These are phyloP conservation scores for Calcarius lapponicus DNA, from an alignment of 2,797 vertebrate genomes.

Conservation along the genomic window DNA sequence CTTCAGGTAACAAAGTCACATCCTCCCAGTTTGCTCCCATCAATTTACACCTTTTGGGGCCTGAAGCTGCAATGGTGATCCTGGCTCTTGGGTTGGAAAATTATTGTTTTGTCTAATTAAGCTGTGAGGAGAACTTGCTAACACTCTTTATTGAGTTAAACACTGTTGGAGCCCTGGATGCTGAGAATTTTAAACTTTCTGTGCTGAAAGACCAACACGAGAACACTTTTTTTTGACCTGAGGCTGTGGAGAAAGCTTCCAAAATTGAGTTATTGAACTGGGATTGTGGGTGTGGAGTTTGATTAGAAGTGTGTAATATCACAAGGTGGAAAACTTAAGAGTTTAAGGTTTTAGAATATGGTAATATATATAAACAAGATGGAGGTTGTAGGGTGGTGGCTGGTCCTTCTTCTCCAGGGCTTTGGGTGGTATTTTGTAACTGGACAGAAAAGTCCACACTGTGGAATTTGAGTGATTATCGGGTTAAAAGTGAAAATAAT, in stretches of 20 bases:
- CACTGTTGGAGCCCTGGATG: neutral
- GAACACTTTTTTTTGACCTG: too few relatives aligned
- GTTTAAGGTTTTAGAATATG: neutral
- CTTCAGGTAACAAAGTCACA: neutral
- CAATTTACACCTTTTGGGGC: neutral
- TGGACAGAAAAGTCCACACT: neutral
- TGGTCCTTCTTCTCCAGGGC: neutral
- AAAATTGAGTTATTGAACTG: too few relatives aligned
- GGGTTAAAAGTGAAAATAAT: neutral
- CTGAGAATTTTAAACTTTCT: neutral
- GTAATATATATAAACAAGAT: neutral
- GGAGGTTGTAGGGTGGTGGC: neutral
- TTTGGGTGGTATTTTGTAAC: neutral
- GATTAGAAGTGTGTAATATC: too few relatives aligned
- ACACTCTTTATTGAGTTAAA: rapidly evolving
- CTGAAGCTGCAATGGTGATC: rapidly evolving
- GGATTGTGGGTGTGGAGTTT: too few relatives aligned
- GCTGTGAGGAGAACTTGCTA: neutral
- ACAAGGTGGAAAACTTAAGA: neutral
- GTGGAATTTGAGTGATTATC: neutral
- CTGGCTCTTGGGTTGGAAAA: neutral
- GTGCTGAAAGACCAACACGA: too few relatives aligned
- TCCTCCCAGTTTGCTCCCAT: neutral
- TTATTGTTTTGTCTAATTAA: too few relatives aligned
- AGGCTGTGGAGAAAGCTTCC: too few relatives aligned